Conservation (phyloP, 2,797 vertebrate species). For the Mergus octosetaceus region DNA sequence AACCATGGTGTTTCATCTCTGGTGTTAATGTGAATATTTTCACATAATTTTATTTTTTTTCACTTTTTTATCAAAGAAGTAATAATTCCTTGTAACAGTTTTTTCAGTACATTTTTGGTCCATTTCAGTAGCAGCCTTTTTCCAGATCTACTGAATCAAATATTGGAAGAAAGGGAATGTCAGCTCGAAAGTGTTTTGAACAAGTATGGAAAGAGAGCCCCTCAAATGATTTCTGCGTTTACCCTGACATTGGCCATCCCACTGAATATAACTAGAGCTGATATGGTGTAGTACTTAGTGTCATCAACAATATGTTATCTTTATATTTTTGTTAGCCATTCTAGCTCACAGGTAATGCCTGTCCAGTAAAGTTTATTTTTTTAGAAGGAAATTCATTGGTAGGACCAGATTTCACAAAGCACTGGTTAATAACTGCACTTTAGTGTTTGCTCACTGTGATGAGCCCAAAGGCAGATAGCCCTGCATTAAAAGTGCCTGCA, state of each 20-base stretch:
- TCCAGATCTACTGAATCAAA: not conserved
- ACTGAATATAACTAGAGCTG: not conserved
- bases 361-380: not conserved
- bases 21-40: not conserved
- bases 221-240: not conserved
- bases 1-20: not conserved
- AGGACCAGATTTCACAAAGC: not conserved
- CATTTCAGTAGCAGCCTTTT: not conserved
- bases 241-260: not conserved
- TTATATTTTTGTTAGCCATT: not conserved
- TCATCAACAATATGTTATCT: not conserved
- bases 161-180: not conserved
- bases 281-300: not conserved
- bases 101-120: not conserved
- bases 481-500: not conserved
- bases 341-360: not conserved
- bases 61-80: not conserved
- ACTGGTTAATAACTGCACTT: not conserved
- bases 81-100: not conserved
- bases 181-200: not conserved
- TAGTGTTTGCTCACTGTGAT: not conserved
- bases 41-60: too few relatives aligned
- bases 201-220: not conserved
- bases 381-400: not conserved
- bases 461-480: not conserved